Percentiles rank a stretch among this genome's conserved stretches.
Evolutionary conservation across 2,113 vertebrate genomes (phyloP).

Genomic region (Dasypus novemcinctus): DNA sequence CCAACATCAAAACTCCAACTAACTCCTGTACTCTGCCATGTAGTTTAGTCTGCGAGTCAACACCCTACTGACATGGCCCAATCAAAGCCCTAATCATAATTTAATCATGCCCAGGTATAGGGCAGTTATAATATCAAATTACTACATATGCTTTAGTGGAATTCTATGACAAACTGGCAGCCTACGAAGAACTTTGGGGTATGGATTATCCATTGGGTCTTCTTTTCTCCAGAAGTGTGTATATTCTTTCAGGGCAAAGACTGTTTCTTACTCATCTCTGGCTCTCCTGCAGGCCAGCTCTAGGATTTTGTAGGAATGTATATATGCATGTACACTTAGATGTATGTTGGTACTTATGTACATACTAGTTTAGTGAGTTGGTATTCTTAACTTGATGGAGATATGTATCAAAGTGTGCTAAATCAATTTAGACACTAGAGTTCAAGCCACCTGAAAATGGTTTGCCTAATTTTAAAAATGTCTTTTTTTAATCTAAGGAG

Average conservation of each 20-base stretch:
- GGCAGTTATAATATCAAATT: too few relatives aligned
- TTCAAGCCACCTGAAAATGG: constrained; percentile 9
- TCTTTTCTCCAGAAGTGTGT: background rate
- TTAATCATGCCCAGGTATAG: too few relatives aligned
- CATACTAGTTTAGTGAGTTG: background rate
- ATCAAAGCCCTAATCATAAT: too few relatives aligned
- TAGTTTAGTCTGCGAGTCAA: too few relatives aligned
- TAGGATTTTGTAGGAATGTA: too few relatives aligned
- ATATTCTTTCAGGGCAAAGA: background rate
- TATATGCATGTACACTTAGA: background rate
- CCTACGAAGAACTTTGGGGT: background rate
- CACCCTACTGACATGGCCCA: too few relatives aligned
- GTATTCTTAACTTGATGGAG: background rate
- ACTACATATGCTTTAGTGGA: constrained; percentile 11
- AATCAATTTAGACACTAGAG: background rate
- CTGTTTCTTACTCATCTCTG: background rate
- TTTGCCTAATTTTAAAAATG: background rate
- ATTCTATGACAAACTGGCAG: background rate
- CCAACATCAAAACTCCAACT: too few relatives aligned
- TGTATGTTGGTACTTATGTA: background rate
- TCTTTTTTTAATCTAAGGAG: background rate
- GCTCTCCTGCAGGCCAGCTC: background rate
- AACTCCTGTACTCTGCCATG: too few relatives aligned
- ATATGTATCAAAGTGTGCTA: background rate
- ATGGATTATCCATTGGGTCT: background rate